These are phyloP conservation scores for Stigmatopora argus DNA, from an alignment of 2,113 vertebrate genomes.

Conservation along the genomic window DNA sequence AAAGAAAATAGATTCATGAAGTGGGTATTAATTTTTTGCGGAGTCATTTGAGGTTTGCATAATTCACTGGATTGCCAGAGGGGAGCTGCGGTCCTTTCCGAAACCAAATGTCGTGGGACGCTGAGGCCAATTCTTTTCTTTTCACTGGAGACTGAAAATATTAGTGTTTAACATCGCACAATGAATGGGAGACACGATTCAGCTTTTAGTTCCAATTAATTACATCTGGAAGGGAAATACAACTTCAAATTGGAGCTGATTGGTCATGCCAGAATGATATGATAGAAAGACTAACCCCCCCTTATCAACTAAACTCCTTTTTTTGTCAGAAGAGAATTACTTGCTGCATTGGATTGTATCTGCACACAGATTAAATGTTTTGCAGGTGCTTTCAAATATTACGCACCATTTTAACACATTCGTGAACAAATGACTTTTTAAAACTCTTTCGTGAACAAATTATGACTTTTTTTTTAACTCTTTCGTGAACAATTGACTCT, in stretches of 20 bases:
- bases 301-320: no score
- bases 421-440: no score
- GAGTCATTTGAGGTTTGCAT: background rate
- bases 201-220: background rate
- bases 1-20: constrained; percentile 4
- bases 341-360: no score
- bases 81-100: background rate
- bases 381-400: no score
- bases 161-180: background rate
- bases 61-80: background rate
- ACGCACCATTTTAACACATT: background rate
- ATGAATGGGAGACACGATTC: background rate
- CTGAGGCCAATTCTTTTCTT: background rate
- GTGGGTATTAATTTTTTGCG: background rate
- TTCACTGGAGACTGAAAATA: background rate
- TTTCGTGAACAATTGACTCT: no score
- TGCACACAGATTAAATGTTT: no score
- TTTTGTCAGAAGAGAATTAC: no score
- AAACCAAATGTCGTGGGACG: background rate
- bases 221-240: background rate
- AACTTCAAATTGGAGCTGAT: background rate
- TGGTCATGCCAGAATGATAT: no score
- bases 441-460: no score
- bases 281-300: no score
- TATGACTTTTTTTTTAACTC: no score